Evolutionary conservation across 1,140 invertebrate genomes (phyloP).

Genomic region (Drosophila watanabei): DNA sequence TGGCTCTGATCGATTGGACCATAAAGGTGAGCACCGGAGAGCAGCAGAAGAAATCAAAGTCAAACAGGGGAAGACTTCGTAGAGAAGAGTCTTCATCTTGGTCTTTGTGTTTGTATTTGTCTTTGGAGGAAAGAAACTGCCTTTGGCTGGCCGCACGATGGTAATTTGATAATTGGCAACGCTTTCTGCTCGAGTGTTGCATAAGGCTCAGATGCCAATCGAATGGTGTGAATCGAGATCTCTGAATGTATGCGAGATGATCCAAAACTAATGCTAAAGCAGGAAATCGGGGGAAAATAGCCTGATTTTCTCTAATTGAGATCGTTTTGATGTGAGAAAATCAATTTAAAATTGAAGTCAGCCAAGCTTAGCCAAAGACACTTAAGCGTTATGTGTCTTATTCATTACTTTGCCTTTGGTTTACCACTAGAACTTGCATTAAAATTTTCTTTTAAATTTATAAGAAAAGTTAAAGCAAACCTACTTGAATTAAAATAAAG

Average conservation of each 20-base stretch:
- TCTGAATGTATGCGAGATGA: neutral
- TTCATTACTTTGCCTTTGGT: neutral
- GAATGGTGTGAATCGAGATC: neutral
- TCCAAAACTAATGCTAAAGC: neutral
- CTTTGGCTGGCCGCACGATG: slow-evolving; percentile 14
- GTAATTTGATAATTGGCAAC: slow-evolving; percentile 57
- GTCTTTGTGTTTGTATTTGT: neutral
- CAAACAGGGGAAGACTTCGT: neutral
- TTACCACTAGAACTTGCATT: too few relatives aligned
- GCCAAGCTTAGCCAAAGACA: neutral
- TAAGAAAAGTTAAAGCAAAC: too few relatives aligned
- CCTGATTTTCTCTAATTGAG: neutral
- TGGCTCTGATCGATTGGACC: slow-evolving; percentile 56
- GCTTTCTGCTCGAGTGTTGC: slow-evolving; percentile 35
- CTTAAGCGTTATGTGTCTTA: neutral
- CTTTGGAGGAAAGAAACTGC: slow-evolving; percentile 6
- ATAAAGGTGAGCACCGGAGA: slow-evolving; percentile 57
- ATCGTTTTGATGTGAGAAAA: neutral
- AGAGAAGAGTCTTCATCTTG: neutral
- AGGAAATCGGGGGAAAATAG: neutral
- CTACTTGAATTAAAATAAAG: too few relatives aligned
- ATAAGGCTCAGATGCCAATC: slow-evolving; percentile 26
- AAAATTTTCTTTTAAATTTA: too few relatives aligned
- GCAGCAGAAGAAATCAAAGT: slow-evolving; percentile 12
- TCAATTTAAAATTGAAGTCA: neutral